phyloP scores from a whole-genome alignment of 1,140 invertebrate genomes.

The Neodiprion pinetum region DNA sequence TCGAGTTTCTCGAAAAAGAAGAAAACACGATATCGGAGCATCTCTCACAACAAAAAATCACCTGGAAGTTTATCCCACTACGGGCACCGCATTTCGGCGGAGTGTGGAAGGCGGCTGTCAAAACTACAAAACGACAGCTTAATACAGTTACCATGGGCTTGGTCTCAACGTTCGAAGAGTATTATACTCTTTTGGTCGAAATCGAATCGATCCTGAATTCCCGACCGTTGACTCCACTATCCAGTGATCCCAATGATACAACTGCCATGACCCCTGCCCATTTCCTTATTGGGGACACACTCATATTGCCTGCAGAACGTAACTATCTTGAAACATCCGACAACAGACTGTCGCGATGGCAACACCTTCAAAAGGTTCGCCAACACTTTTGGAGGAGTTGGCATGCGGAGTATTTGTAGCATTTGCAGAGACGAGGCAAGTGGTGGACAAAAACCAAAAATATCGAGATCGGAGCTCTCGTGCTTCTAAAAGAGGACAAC shows the following conservation, averaged over 20 bases:
- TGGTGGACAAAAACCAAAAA: constrained; percentile 22
- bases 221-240: constrained; percentile 31
- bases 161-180: constrained; percentile 32
- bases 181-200: constrained; percentile 31
- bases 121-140: not conserved
- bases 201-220: constrained; percentile 38
- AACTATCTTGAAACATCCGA: constrained; percentile 19
- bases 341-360: constrained; percentile 31
- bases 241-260: constrained; percentile 23
- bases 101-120: constrained; percentile 30
- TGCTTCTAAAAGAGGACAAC: constrained; percentile 30
- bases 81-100: constrained; percentile 35
- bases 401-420: constrained; percentile 34
- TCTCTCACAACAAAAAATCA: constrained; percentile 19
- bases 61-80: constrained; percentile 36
- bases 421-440: constrained; percentile 34
- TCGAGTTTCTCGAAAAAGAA: constrained; percentile 1
- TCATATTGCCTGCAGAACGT: constrained; percentile 22
- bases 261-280: constrained; percentile 25
- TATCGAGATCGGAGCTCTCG: constrained; percentile 22
- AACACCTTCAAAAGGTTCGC: constrained; percentile 33
- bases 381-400: constrained; percentile 41
- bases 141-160: not conserved
- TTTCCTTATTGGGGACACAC: constrained; percentile 23
- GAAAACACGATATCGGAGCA: constrained; percentile 7